These are phyloP conservation scores for Hycleus cichorii DNA, from an alignment of 1,140 invertebrate species.

Conservation along the genomic window DNA sequence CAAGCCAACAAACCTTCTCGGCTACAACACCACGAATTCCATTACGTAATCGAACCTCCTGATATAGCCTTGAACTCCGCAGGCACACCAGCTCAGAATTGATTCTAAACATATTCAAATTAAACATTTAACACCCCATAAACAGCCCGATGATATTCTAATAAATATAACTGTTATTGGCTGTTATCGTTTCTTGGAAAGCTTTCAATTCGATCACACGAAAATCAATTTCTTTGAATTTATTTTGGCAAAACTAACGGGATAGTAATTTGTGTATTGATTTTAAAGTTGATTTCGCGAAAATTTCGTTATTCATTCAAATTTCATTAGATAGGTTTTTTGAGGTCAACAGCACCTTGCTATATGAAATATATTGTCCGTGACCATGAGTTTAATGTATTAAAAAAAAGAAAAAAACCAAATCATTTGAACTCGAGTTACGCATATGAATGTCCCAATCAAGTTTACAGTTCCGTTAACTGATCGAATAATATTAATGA, in stretches of 20 bases:
- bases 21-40: too few relatives aligned
- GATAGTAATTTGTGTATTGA: neutral
- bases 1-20: too few relatives aligned
- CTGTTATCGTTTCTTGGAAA: too few relatives aligned
- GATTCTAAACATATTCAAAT: neutral
- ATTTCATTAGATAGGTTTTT: slow-evolving; percentile 5
- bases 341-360: slow-evolving; percentile 19
- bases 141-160: too few relatives aligned
- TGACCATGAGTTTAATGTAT: slow-evolving; percentile 19
- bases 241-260: neutral
- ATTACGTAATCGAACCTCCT: too few relatives aligned
- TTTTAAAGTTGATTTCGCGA: neutral
- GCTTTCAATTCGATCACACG: too few relatives aligned
- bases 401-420: slow-evolving; percentile 10
- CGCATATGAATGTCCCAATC: slow-evolving; percentile 13
- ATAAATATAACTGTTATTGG: too few relatives aligned
- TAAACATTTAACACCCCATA: too few relatives aligned
- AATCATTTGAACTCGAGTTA: slow-evolving; percentile 13
- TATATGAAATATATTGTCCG: slow-evolving; percentile 15
- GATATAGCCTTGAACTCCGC: slow-evolving; percentile 9
- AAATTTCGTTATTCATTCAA: neutral
- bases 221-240: neutral
- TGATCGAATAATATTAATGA: slow-evolving; percentile 1
- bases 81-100: slow-evolving; percentile 9
- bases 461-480: slow-evolving; percentile 13